phyloP scores from a whole-genome alignment of 1,140 invertebrate genomes.

The Heliconius melpomene region DNA sequence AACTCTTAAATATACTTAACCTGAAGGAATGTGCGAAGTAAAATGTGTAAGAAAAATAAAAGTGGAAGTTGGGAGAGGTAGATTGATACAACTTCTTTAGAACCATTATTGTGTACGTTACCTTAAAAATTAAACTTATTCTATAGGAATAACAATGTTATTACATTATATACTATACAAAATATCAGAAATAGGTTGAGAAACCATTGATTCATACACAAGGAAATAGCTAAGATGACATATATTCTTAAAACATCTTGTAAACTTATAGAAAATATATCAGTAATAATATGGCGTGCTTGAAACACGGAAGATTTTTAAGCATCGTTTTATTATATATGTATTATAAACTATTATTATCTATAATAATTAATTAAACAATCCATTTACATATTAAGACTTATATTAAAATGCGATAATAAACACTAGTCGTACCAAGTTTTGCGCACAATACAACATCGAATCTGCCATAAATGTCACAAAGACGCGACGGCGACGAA shows the following conservation, averaged over 20 bases:
- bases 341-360: slow-evolving; percentile 9
- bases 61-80: slow-evolving; percentile 43
- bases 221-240: not conserved
- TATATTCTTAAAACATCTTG: not conserved
- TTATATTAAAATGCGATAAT: slow-evolving; percentile 30
- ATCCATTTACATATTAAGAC: slow-evolving; percentile 5
- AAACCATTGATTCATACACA: slow-evolving; percentile 22
- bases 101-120: slow-evolving; percentile 14
- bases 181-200: slow-evolving; percentile 13
- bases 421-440: slow-evolving; percentile 64
- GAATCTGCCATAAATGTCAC: slow-evolving; percentile 63
- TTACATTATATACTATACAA: slow-evolving; percentile 27
- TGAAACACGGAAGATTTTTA: not conserved
- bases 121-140: slow-evolving; percentile 15
- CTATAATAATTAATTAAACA: slow-evolving; percentile 15
- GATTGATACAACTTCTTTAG: slow-evolving; percentile 29
- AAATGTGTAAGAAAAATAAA: slow-evolving; percentile 1
- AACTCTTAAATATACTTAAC: slow-evolving; percentile 23
- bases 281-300: not conserved
- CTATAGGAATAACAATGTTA: slow-evolving; percentile 27
- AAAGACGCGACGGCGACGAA: slow-evolving; percentile 63
- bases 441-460: slow-evolving; percentile 76
- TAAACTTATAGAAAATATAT: slow-evolving; percentile 21
- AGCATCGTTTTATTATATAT: not conserved
- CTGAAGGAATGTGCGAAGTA: slow-evolving; percentile 24